A percentile compares a stretch with the other conserved stretches of the same genome.
These are phyloP conservation scores for Centropus unirufus DNA, from an alignment of 2,113 vertebrate genomes.

Conservation along the genomic window DNA sequence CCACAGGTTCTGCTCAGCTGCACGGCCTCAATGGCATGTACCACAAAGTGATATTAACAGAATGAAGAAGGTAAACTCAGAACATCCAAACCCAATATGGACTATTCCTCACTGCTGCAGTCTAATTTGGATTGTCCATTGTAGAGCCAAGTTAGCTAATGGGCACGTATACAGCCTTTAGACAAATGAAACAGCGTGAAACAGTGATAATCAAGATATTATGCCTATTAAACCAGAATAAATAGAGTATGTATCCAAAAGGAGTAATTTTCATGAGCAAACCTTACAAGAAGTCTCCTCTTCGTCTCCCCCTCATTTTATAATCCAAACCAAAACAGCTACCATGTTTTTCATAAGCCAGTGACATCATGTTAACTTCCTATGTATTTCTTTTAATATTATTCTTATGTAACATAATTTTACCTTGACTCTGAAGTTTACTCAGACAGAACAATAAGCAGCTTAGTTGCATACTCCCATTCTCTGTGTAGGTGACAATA, in stretches of 20 bases:
- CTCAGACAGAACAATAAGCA: not conserved
- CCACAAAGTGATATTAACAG: not conserved
- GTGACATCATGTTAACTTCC: not conserved
- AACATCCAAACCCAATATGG: not conserved
- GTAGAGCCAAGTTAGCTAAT: not conserved
- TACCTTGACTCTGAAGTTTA: not conserved
- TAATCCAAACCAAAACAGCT: not conserved
- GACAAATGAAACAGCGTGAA: not conserved
- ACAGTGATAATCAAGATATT: not conserved
- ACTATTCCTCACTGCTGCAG: not conserved
- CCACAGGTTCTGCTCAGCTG: not conserved
- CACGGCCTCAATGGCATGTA: rapidly evolving
- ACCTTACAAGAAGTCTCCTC: not conserved
- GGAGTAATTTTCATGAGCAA: not conserved
- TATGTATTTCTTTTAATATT: not conserved
- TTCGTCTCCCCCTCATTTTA: not conserved
- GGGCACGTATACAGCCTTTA: not conserved
- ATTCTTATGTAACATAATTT: not conserved
- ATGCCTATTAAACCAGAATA: not conserved
- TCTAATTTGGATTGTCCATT: not conserved
- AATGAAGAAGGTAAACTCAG: not conserved
- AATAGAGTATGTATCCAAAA: not conserved
- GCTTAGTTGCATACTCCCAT: not conserved
- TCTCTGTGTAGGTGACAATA: not conserved
- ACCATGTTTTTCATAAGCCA: not conserved